phyloP scores from a whole-genome alignment of 92 coral and sea anemone species.

The Chrysogorgia sp. region DNA sequence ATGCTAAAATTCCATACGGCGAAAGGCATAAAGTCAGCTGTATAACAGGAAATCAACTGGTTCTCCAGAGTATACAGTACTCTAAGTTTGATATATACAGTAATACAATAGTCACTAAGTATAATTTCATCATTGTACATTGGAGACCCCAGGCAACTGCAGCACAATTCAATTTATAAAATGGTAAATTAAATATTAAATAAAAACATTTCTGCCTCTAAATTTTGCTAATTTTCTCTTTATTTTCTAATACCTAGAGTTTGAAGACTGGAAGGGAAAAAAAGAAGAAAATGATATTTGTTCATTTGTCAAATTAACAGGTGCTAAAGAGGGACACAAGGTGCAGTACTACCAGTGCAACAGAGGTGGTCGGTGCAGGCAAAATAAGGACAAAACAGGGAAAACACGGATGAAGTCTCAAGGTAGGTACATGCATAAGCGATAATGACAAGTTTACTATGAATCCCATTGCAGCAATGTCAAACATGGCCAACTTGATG shows the following conservation, averaged over 20 bases:
- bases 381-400: constrained; percentile 14
- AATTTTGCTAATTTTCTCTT: neutral
- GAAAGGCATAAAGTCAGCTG: constrained; percentile 46
- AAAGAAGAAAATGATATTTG: neutral
- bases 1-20: constrained; percentile 51
- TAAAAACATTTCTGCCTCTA: no score
- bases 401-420: constrained; percentile 46
- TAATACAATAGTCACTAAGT: no score
- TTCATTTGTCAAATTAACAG: constrained; percentile 6
- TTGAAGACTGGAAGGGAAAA: constrained; percentile 1
- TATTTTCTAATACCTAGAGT: neutral
- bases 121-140: no score
- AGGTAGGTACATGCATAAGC: constrained; percentile 48
- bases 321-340: neutral
- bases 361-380: constrained; percentile 1
- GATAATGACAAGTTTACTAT: no score
- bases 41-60: constrained; percentile 55
- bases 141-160: no score
- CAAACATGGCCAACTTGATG: no score
- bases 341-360: constrained; percentile 20
- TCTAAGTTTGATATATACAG: no score
- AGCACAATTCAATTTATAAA: neutral
- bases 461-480: no score
- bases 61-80: constrained; percentile 36
- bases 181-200: no score